phyloP scores from a whole-genome alignment of 2,888 invertebrate species.

The Liopterus haemorrhoidalis region DNA sequence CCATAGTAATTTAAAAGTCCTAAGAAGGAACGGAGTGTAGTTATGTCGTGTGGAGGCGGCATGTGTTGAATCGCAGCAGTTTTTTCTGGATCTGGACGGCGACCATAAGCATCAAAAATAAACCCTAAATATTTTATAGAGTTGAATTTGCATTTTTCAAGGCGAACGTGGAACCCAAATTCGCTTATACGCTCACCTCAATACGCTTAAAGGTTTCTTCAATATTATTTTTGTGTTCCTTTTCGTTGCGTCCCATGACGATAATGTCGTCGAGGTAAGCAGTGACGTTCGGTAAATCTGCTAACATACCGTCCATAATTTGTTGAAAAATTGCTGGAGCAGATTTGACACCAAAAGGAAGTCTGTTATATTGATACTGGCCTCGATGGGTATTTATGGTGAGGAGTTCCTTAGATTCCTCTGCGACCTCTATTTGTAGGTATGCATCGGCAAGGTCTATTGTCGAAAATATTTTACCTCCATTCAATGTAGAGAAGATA shows the following conservation, averaged over 20 bases:
- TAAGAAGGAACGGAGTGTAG: too few species aligned
- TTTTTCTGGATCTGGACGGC: neutral
- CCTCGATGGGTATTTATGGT: conserved; percentile 30
- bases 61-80: neutral
- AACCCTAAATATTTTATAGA: neutral
- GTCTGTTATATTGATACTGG: conserved; percentile 36
- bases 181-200: too few species aligned
- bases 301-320: conserved; percentile 17
- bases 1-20: neutral
- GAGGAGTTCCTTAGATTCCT: conserved; percentile 6
- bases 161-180: neutral
- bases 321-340: conserved; percentile 39
- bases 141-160: neutral
- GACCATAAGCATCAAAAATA: neutral
- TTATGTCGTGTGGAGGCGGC: conserved; percentile 1
- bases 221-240: too few species aligned
- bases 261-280: conserved; percentile 6
- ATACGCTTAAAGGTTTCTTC: too few species aligned
- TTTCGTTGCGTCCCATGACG: too few species aligned
- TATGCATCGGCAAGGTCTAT: conserved; percentile 12
- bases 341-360: conserved; percentile 38
- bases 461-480: conserved; percentile 5
- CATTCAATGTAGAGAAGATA: too few species aligned
- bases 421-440: conserved; percentile 10
- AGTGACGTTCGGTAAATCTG: conserved; percentile 13